phyloP scores from a whole-genome alignment of 2,888 invertebrate genomes.

The Synanthedon andrenaeformis region DNA sequence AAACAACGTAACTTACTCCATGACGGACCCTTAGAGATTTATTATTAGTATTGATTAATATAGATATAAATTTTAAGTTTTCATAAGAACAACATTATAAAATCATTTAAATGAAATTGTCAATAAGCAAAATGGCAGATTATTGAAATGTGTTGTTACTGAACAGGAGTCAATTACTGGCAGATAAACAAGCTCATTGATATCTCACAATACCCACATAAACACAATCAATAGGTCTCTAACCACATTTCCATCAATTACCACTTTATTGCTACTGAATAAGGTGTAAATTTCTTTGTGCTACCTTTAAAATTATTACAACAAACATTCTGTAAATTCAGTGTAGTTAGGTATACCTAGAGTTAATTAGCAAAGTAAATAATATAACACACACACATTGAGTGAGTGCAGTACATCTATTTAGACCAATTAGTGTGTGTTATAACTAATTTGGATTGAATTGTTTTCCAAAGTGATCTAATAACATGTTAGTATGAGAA shows the following conservation, averaged over 20 bases:
- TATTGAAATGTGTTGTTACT: not conserved
- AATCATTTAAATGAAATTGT: not conserved
- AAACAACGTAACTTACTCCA: no score
- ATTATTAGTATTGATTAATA: no score
- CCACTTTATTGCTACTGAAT: not conserved
- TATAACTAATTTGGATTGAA: not conserved
- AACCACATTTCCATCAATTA: not conserved
- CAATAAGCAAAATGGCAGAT: not conserved
- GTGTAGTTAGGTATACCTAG: not conserved
- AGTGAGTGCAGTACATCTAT: not conserved
- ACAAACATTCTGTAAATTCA: not conserved
- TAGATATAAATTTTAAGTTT: no score
- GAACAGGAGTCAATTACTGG: not conserved
- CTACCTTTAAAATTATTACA: not conserved
- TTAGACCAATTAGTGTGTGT: not conserved
- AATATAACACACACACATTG: not conserved
- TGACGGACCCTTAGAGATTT: no score
- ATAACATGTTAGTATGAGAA: not conserved
- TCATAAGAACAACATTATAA: not conserved
- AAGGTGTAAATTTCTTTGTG: not conserved
- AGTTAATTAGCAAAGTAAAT: not conserved
- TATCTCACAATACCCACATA: not conserved
- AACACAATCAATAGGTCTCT: not conserved
- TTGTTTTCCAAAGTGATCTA: not conserved
- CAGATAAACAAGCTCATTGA: not conserved